Percentiles rank a stretch among this genome's conserved stretches.
These are phyloP conservation scores for Ataeniobius toweri DNA, from an alignment of 2,797 vertebrate species.

Conservation along the genomic window DNA sequence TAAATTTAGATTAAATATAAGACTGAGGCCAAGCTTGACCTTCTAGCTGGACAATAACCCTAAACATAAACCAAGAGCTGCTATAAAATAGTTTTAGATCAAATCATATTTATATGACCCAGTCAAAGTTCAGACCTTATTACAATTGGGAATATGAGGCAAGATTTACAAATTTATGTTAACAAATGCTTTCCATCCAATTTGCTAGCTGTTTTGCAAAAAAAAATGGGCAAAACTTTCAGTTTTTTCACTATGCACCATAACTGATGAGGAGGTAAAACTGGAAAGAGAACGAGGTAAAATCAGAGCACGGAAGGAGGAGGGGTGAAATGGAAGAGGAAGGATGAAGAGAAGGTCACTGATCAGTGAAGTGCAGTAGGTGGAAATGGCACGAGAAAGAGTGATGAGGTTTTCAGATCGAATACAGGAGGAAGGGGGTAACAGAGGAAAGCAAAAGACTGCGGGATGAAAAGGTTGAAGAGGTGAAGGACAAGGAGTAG, in stretches of 20 bases:
- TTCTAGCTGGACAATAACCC: too few relatives aligned
- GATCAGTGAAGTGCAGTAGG: constrained; percentile 6
- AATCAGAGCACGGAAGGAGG: constrained; percentile 13
- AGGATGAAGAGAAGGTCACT: constrained; percentile 3
- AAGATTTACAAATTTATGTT: too few relatives aligned
- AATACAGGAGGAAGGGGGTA: constrained; percentile 25
- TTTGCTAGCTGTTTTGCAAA: background rate
- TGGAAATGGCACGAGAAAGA: constrained; percentile 21
- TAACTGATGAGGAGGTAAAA: constrained; percentile 6
- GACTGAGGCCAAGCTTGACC: background rate
- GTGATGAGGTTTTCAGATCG: constrained; percentile 12
- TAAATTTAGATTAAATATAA: background rate
- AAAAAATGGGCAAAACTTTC: background rate
- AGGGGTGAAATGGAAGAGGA: constrained; percentile 1
- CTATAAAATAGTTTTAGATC: too few relatives aligned
- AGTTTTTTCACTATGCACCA: background rate
- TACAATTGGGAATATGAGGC: too few relatives aligned
- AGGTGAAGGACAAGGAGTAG: constrained; percentile 70
- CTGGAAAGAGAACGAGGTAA: background rate
- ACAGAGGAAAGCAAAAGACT: constrained; percentile 21
- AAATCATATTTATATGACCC: too few relatives aligned
- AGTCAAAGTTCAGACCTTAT: too few relatives aligned
- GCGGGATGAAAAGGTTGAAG: constrained; percentile 46
- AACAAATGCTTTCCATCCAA: background rate
- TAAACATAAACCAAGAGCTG: too few relatives aligned